Conservation (phyloP, 2,888 invertebrate genomes). For the Dasysyrphus albostriatus region DNA sequence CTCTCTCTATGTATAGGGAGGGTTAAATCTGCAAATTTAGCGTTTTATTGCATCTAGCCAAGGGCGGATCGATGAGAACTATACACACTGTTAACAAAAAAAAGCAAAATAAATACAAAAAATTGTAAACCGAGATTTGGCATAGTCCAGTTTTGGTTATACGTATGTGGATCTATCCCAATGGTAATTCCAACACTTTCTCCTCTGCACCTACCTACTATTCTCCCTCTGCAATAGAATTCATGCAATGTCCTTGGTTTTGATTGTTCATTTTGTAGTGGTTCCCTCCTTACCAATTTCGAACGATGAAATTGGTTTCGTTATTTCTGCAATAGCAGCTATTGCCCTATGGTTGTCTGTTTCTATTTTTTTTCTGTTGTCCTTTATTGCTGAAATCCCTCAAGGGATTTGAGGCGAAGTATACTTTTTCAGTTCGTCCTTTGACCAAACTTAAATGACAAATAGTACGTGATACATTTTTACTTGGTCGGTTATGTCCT, state of each 20-base stretch:
- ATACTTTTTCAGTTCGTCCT: constrained; percentile 44
- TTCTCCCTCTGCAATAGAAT: constrained; percentile 4
- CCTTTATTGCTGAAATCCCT: constrained; percentile 40
- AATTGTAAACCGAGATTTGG: neutral
- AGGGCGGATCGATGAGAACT: constrained; percentile 21
- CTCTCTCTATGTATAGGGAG: neutral
- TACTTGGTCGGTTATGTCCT: constrained; percentile 10
- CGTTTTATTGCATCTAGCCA: constrained; percentile 45
- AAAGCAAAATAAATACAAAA: neutral
- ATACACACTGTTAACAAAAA: neutral
- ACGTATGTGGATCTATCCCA: constrained; percentile 2
- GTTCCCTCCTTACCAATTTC: constrained; percentile 30
- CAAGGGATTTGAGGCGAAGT: constrained; percentile 32
- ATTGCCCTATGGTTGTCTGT: constrained; percentile 15
- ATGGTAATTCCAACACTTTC: constrained; percentile 42
- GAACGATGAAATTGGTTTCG: constrained; percentile 26
- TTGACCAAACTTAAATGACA: constrained; percentile 67
- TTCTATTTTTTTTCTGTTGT: constrained; percentile 8
- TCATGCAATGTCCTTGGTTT: constrained; percentile 31
- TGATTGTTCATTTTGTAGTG: constrained; percentile 34
- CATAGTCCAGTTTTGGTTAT: constrained; percentile 26
- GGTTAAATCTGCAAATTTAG: constrained; percentile 40
- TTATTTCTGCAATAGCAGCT: constrained; percentile 19
- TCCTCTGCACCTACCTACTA: neutral
- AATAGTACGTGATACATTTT: constrained; percentile 66